These are phyloP conservation scores for Epizoanthus ramosus DNA, from an alignment of 92 coral and sea anemone genomes.

Conservation along the genomic window DNA sequence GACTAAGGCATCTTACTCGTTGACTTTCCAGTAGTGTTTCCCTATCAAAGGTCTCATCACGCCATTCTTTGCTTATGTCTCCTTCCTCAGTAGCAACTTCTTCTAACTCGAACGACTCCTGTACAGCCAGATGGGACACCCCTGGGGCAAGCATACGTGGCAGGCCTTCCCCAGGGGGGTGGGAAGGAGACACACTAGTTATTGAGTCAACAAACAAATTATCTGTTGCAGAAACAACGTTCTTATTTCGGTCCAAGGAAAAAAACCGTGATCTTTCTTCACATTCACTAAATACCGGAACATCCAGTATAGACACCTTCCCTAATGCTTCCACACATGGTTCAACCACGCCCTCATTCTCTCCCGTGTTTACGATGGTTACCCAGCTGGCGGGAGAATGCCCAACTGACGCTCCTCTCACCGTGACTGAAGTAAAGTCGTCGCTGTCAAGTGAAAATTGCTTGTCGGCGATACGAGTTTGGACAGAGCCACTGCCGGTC, in stretches of 20 bases:
- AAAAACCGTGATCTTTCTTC: not conserved
- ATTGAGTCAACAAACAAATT: not conserved
- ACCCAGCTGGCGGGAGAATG: conserved; percentile 2
- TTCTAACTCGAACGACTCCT: conserved; percentile 86
- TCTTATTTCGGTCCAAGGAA: conserved; percentile 12
- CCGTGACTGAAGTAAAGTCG: not conserved
- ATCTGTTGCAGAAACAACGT: not conserved
- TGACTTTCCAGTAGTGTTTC: conserved; percentile 22
- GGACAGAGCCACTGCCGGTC: conserved; percentile 78
- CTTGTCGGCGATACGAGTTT: conserved; percentile 67
- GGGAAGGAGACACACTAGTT: not conserved
- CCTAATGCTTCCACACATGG: not conserved
- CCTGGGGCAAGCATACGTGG: conserved; percentile 25
- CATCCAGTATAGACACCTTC: not conserved
- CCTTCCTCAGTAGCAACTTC: conserved; percentile 80
- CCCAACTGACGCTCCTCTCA: not conserved
- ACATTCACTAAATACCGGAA: not conserved
- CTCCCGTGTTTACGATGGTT: conserved; percentile 22
- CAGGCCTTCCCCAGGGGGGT: not conserved
- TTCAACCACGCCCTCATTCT: not conserved
- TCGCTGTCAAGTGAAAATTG: conserved; percentile 64
- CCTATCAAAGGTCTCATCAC: conserved; percentile 31
- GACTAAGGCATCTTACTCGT: conserved; percentile 45
- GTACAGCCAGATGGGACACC: conserved; percentile 36
- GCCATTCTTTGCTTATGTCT: conserved; percentile 26